Evolutionary conservation across 2,797 vertebrate genomes (phyloP).

Genomic region (Amazona finschi): DNA sequence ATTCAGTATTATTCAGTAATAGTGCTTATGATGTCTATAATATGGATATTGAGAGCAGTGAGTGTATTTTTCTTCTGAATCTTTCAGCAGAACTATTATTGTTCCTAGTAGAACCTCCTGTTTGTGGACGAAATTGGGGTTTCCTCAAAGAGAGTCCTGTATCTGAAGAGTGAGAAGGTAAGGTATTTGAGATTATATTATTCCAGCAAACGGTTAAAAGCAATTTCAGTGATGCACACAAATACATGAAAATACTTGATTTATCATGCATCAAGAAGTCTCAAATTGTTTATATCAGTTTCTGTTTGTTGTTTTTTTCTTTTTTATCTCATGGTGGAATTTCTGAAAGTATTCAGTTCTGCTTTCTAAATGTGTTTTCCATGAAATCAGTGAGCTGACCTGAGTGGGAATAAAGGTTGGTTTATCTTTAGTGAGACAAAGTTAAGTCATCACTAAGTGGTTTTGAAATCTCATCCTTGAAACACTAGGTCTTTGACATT

Average conservation of each 20-base stretch:
- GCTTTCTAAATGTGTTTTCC: conserved; percentile 40
- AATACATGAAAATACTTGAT: background rate
- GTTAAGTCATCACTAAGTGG: conserved; percentile 39
- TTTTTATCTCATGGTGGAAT: conserved; percentile 8
- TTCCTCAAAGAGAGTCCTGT: background rate
- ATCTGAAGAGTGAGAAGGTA: background rate
- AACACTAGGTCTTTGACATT: conserved; percentile 40
- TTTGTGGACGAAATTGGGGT: background rate
- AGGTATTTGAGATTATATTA: background rate
- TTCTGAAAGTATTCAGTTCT: conserved; percentile 1
- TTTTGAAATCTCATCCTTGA: conserved; percentile 35
- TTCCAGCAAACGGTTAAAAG: background rate
- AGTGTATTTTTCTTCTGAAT: background rate
- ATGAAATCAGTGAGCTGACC: conserved; percentile 40
- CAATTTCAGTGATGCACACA: background rate
- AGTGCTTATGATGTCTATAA: background rate
- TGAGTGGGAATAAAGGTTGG: conserved; percentile 53
- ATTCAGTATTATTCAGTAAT: background rate
- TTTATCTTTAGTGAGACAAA: conserved; percentile 53
- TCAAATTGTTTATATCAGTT: background rate
- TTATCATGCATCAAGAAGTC: background rate
- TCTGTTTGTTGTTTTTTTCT: background rate
- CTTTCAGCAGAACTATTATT: background rate
- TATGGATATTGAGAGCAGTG: background rate
- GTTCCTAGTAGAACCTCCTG: background rate